These are phyloP conservation scores for Bugulina stolonifera DNA, from an alignment of 2,888 invertebrate species.

Conservation along the genomic window DNA sequence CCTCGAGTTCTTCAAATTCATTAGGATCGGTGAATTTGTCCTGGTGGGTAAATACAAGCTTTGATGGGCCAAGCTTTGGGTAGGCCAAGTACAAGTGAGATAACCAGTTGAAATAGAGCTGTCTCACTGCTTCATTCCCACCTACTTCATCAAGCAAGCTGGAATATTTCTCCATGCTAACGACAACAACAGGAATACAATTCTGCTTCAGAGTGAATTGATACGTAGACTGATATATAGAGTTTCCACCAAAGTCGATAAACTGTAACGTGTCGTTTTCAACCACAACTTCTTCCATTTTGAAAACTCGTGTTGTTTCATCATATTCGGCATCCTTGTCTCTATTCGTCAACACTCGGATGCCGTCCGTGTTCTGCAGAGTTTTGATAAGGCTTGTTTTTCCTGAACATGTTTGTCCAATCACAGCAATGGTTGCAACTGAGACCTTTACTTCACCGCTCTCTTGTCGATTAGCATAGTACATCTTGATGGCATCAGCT, in stretches of 20 bases:
- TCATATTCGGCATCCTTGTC: not conserved
- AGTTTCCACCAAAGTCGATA: no score
- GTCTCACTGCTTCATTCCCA: no score
- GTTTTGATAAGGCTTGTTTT: not conserved
- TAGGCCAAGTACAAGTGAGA: not conserved
- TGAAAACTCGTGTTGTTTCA: not conserved
- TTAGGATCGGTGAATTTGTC: not conserved
- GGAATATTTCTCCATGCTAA: not conserved
- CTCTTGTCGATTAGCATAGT: not conserved
- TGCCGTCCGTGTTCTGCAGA: no score
- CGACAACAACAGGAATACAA: not conserved
- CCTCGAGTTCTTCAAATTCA: not conserved
- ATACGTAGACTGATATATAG: not conserved
- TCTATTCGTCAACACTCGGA: not conserved
- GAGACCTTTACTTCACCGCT: not conserved
- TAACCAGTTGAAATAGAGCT: not conserved
- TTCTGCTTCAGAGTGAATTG: not conserved
- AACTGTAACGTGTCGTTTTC: no score
- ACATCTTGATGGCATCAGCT: not conserved
- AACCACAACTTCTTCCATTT: not conserved
- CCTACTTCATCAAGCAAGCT: not conserved
- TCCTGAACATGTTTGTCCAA: not conserved
- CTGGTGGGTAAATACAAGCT: no score
- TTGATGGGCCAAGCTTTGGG: not conserved
- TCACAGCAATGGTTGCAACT: not conserved